Conservation (phyloP, 37 sponge, comb jelly and placozoan species). For the Cladorhizidae sp. region DNA sequence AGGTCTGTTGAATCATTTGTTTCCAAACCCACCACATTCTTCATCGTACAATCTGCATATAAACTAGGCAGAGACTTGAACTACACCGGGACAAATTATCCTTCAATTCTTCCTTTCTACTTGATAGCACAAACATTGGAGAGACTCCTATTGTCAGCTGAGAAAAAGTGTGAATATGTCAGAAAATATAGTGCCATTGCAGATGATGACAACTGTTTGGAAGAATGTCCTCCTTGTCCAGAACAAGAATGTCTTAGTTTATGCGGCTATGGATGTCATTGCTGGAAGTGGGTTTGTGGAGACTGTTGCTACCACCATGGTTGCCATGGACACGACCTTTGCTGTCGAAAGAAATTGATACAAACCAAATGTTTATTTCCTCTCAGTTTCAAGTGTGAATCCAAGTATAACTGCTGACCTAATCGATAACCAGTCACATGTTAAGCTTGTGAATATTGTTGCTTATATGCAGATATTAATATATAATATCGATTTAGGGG, state of each 20-base stretch:
- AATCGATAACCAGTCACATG: too few species aligned
- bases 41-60: neutral
- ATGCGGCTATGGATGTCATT: neutral
- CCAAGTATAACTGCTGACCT: neutral
- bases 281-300: neutral
- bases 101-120: neutral
- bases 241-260: neutral
- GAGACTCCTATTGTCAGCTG: too few species aligned
- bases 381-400: neutral
- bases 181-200: neutral
- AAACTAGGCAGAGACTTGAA: neutral
- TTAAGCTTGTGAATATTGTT: too few species aligned
- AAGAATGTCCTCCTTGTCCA: neutral
- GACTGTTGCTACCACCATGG: neutral
- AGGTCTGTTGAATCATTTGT: neutral
- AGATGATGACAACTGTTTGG: neutral
- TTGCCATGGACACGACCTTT: neutral
- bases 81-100: neutral
- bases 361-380: neutral
- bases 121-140: neutral
- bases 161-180: too few species aligned
- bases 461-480: too few species aligned
- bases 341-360: neutral
- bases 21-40: neutral
- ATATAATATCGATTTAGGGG: too few species aligned